Evolutionary conservation across 1,140 invertebrate species (phyloP).

Genomic region (Drosophila nikananu): DNA sequence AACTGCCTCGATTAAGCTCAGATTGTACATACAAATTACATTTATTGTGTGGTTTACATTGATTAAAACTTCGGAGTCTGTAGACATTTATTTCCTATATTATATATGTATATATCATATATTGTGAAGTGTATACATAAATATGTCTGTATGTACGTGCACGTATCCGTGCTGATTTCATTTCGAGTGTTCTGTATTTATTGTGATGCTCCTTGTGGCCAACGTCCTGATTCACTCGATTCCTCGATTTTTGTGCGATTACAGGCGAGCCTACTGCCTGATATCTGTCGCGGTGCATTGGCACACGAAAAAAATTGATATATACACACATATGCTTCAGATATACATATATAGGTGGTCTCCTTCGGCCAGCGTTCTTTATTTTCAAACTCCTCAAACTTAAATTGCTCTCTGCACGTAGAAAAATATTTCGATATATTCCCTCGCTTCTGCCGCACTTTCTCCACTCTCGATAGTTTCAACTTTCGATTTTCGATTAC

Average conservation of each 20-base stretch:
- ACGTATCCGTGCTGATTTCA: slow-evolving; percentile 34
- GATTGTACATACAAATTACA: slow-evolving; percentile 73
- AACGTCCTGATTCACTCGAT: slow-evolving; percentile 16
- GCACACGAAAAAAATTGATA: slow-evolving; percentile 3
- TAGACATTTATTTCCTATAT: slow-evolving; percentile 35
- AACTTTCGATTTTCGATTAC: slow-evolving; percentile 6
- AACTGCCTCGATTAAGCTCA: slow-evolving; percentile 63
- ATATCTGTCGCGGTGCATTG: neutral
- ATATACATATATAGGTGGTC: neutral
- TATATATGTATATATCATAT: slow-evolving; percentile 16
- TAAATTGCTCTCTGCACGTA: slow-evolving; percentile 41
- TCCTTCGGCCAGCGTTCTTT: neutral
- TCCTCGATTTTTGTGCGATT: slow-evolving; percentile 4
- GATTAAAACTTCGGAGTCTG: slow-evolving; percentile 43
- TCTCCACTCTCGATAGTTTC: neutral
- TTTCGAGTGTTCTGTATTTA: slow-evolving; percentile 16
- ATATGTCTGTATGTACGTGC: slow-evolving; percentile 18
- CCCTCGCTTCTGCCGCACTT: neutral
- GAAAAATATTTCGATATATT: slow-evolving; percentile 47
- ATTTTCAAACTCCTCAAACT: neutral
- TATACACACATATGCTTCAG: slow-evolving; percentile 3
- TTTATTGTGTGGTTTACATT: slow-evolving; percentile 60
- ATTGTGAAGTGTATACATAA: slow-evolving; percentile 17
- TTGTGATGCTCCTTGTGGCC: slow-evolving; percentile 22
- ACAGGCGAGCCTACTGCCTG: neutral